Evolutionary conservation across 1,140 invertebrate species (phyloP).

Genomic region (Sminthurinus signatus): DNA sequence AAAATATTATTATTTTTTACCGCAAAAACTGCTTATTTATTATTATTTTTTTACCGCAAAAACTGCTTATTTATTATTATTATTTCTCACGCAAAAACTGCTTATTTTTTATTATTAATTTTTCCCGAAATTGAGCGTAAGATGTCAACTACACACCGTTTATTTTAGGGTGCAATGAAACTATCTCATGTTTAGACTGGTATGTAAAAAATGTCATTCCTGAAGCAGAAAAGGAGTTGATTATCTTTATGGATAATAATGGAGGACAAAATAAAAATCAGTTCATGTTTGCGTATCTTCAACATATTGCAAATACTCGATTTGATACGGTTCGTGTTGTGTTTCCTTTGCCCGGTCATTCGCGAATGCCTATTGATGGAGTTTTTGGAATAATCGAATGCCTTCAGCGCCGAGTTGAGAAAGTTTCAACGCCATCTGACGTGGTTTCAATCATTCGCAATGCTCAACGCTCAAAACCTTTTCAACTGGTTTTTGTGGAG

Average conservation of each 20-base stretch:
- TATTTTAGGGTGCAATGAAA: slow-evolving; percentile 11
- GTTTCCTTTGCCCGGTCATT: slow-evolving; percentile 41
- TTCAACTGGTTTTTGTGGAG: slow-evolving; percentile 5
- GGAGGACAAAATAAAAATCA: slow-evolving; percentile 42
- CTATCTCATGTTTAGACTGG: slow-evolving; percentile 3
- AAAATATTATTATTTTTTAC: too few relatives aligned
- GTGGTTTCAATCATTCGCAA: not conserved
- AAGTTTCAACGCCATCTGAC: not conserved
- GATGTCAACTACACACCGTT: too few relatives aligned
- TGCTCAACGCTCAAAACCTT: not conserved
- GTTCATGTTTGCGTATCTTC: slow-evolving; percentile 33
- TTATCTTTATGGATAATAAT: slow-evolving; percentile 39
- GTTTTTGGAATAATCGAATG: slow-evolving; percentile 41
- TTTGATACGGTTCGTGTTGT: slow-evolving; percentile 25
- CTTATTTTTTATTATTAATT: too few relatives aligned
- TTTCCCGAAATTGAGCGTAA: too few relatives aligned
- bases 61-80: too few relatives aligned
- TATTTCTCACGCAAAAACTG: too few relatives aligned
- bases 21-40: too few relatives aligned
- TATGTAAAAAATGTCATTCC: slow-evolving; percentile 6
- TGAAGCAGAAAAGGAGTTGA: slow-evolving; percentile 12
- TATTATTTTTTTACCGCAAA: too few relatives aligned
- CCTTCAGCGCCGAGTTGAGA: slow-evolving; percentile 15
- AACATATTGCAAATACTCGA: slow-evolving; percentile 9
- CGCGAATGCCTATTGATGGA: slow-evolving; percentile 41